phyloP scores from a whole-genome alignment of 2,888 invertebrate genomes.

The Archaeoteleia sp. region DNA sequence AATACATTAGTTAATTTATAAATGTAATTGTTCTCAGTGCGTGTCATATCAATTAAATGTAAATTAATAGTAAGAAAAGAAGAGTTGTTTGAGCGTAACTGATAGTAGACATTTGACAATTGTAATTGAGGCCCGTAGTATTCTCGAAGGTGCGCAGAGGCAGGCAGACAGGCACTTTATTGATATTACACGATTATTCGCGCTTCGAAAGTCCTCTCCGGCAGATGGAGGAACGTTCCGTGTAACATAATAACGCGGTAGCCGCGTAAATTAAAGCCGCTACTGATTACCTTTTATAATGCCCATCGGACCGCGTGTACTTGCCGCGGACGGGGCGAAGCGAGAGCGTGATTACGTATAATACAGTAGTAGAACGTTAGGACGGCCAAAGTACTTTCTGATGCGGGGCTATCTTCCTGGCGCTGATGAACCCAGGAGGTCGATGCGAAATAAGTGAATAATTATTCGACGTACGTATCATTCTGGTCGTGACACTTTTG shows the following conservation, averaged over 20 bases:
- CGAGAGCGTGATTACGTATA: constrained; percentile 47
- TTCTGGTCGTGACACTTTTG: constrained; percentile 47
- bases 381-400: constrained; percentile 48
- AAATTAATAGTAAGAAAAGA: too few species aligned
- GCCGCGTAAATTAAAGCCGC: constrained; percentile 53
- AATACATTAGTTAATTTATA: too few species aligned
- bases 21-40: too few species aligned
- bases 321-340: constrained; percentile 37
- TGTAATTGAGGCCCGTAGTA: too few species aligned
- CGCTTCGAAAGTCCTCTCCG: constrained; percentile 37
- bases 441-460: constrained; percentile 50
- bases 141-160: too few species aligned
- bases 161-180: too few species aligned
- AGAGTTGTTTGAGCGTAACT: too few species aligned
- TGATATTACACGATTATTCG: constrained; percentile 44
- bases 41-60: too few species aligned
- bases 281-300: constrained; percentile 54
- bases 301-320: constrained; percentile 50
- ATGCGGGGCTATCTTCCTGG: constrained; percentile 37
- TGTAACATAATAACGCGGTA: constrained; percentile 55
- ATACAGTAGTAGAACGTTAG: constrained; percentile 46
- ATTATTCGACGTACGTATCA: constrained; percentile 45
- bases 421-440: constrained; percentile 51
- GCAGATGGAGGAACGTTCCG: constrained; percentile 45
- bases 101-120: too few species aligned